Base-by-base conservation (phyloP, 2,888 invertebrate species). In the Hyposoter dolosus region DNA sequence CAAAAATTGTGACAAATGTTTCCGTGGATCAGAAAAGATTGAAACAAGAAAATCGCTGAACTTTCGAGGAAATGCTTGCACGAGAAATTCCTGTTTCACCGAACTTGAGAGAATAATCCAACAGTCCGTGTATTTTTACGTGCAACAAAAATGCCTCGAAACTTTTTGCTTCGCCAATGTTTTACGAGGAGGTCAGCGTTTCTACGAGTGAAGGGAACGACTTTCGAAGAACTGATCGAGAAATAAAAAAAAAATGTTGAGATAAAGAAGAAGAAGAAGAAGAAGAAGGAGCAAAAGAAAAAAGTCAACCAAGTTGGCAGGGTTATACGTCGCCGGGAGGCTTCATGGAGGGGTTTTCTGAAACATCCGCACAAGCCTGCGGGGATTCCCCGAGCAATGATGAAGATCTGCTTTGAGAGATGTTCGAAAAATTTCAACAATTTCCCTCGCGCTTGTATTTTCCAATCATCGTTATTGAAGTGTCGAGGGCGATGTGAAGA, bases 121-220 rank as follows among this genome's bases (percentile, higher is more conserved):
- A 15, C 12, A 19, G 4, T 15, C 17, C 9, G 10, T 19, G 19
- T 40, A 12, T 40, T 40, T n/a, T 43, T 17, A 23, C 68, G 68
- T 23, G 23, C 19, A 40, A 32, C 28, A 71, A 23, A 71, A 50
- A 19, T 72, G 87, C 88, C 89, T 66, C 86, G 82, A 90, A 89
- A 88, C 82, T 83, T 88, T 83, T 86, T 65, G 78, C 75, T 63
- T 47, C 66, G 50, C 63, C 83, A 84, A 88, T 88, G 77, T 84
- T 84, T 82, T 76, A 77, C 71, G 71, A 47, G 47, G 17, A 28
- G 32, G 50, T 84, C 76, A 66, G 76, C n/a, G 56, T 81, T 69
- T 87, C 50, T 56, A 28, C 75, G 45, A 75, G 63, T n/a, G 45
- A 63, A 63, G 75, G 28, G 82, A 79, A 75, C 87, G 86, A 79